Conservation (phyloP, 1,140 invertebrate genomes). For the Atopsyche davidsoni region DNA sequence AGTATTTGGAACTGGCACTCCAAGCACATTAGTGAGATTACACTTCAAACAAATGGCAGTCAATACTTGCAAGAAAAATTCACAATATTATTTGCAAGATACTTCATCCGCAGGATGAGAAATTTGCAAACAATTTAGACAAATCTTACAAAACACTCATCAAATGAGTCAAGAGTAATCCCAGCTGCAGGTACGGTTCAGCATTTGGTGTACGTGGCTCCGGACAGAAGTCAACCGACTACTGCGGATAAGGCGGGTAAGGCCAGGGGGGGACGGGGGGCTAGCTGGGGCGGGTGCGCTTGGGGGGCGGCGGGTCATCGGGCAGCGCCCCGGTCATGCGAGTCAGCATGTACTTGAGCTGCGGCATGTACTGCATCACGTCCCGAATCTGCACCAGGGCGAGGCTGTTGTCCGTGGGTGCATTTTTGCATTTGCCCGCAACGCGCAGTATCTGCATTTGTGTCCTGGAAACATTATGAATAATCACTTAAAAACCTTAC, state of each 20-base stretch:
- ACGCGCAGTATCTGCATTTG: conserved; percentile 70
- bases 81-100: too few species aligned
- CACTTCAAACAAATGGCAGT: too few species aligned
- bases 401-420: conserved; percentile 42
- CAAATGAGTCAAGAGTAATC: too few species aligned
- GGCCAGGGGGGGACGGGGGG: conserved; percentile 20
- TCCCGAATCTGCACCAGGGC: conserved; percentile 72
- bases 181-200: too few species aligned
- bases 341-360: conserved; percentile 74
- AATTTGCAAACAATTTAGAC: too few species aligned
- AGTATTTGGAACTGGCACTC: too few species aligned
- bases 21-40: too few species aligned
- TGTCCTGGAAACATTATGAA: conserved; percentile 47
- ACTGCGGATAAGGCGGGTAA: conserved; percentile 17
- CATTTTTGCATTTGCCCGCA: conserved; percentile 62
- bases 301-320: conserved; percentile 34
- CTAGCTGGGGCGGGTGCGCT: conserved; percentile 39
- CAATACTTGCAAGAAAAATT: too few species aligned
- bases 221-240: too few species aligned
- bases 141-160: too few species aligned
- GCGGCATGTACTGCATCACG: conserved; percentile 79
- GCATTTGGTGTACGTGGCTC: too few species aligned
- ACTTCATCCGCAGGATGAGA: too few species aligned
- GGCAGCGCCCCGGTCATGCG: conserved; percentile 30
- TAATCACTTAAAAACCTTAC: conserved; percentile 7